Percentiles rank a stretch among this genome's conserved stretches.
These are phyloP conservation scores for Lemur catta DNA, from an alignment of 2,797 vertebrate genomes.

Conservation along the genomic window DNA sequence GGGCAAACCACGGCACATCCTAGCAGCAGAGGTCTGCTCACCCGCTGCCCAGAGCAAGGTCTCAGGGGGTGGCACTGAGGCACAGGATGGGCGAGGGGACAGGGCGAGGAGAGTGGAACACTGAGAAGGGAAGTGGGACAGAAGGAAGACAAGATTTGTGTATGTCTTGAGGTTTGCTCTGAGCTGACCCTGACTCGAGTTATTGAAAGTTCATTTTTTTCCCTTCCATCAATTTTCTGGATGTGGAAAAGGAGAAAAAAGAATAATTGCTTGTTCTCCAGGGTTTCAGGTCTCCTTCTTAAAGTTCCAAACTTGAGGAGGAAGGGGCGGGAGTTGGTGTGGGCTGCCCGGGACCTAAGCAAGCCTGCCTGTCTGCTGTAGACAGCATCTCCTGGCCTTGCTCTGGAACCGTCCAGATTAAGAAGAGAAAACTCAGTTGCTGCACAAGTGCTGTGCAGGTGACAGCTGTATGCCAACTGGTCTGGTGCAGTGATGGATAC, in stretches of 20 bases:
- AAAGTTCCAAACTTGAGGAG: neutral
- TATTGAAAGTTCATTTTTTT: neutral
- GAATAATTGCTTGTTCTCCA: neutral
- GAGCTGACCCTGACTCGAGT: neutral
- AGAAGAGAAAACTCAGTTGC: neutral
- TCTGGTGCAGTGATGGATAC: neutral
- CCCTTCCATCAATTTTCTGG: neutral
- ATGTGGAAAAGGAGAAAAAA: neutral
- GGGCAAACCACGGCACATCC: neutral
- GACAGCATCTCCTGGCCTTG: neutral
- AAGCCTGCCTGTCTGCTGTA: neutral
- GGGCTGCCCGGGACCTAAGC: neutral
- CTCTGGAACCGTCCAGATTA: neutral
- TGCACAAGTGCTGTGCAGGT: no score
- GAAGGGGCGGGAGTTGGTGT: neutral
- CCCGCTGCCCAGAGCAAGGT: neutral
- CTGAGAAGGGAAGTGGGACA: neutral
- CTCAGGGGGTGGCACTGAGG: neutral
- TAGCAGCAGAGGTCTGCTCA: neutral
- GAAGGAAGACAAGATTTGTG: neutral
- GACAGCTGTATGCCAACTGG: neutral
- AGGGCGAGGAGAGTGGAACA: neutral
- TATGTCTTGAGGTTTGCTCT: neutral
- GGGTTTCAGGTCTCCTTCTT: neutral
- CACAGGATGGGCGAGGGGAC: rapidly evolving